Conservation (phyloP, 2,797 vertebrate species). For the Sciurus carolinensis region DNA sequence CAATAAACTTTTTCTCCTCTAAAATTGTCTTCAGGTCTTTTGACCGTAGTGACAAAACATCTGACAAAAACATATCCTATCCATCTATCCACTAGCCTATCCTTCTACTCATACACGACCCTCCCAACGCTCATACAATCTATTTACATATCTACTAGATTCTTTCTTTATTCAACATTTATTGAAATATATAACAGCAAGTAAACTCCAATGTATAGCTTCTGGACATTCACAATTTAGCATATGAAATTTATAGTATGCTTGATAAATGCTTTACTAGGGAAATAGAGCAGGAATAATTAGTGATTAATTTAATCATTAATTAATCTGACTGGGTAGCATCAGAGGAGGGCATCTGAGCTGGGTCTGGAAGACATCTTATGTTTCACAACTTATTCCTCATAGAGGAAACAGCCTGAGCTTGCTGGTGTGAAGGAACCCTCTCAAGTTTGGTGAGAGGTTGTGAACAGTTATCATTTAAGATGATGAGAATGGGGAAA, state of each 20-base stretch:
- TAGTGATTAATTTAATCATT: constrained; percentile 25
- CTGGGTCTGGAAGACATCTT: constrained; percentile 25
- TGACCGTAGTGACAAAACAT: no score
- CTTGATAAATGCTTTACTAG: constrained; percentile 33
- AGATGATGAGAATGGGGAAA: neutral
- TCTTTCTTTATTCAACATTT: constrained; percentile 34
- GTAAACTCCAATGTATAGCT: neutral
- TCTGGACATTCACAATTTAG: constrained; percentile 8
- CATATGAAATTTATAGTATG: constrained; percentile 50
- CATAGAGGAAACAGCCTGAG: neutral
- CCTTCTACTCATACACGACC: neutral
- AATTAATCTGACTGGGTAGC: neutral
- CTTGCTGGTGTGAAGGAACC: neutral
- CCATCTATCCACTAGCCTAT: neutral
- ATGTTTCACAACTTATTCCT: constrained; percentile 21
- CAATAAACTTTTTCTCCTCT: no score
- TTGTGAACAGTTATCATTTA: constrained; percentile 22
- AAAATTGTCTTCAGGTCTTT: no score
- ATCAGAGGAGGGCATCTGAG: neutral
- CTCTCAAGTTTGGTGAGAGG: neutral
- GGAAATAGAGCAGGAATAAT: constrained; percentile 15
- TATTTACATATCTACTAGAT: neutral
- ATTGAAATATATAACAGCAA: neutral
- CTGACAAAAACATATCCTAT: neutral
- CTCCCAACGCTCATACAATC: neutral